These are phyloP conservation scores for Albula goreensis DNA, from an alignment of 2,113 vertebrate species.

Conservation along the genomic window DNA sequence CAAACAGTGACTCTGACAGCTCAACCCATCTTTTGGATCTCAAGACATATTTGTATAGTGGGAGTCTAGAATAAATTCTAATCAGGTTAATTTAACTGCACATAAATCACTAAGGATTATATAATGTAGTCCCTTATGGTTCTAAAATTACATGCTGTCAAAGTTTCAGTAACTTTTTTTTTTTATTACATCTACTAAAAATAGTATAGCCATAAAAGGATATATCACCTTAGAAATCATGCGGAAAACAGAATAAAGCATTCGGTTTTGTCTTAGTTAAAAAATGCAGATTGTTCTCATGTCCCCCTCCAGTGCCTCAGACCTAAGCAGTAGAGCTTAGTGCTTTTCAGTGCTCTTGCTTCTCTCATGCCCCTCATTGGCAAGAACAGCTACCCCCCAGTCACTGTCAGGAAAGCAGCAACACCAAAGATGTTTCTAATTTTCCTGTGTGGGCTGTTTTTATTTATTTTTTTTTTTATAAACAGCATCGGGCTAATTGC, in stretches of 20 bases:
- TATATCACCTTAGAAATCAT: constrained; percentile 10
- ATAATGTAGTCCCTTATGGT: background rate
- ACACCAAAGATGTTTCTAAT: constrained; percentile 42
- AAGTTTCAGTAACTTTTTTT: background rate
- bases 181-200: background rate
- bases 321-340: background rate
- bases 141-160: background rate
- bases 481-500: constrained; percentile 30
- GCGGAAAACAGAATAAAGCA: constrained; percentile 29
- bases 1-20: constrained; percentile 8
- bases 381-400: background rate
- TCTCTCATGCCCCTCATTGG: background rate
- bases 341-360: background rate
- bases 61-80: background rate
- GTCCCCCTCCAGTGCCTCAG: background rate
- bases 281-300: background rate
- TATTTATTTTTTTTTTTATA: constrained; percentile 9
- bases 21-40: constrained; percentile 20
- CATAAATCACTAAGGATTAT: background rate
- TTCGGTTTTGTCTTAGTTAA: constrained; percentile 21
- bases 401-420: constrained; percentile 19
- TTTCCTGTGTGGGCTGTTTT: constrained; percentile 23
- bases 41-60: background rate
- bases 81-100: background rate
- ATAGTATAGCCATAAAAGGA: background rate